Conservation (phyloP, 1,140 invertebrate species). For the Anastrepha obliqua region DNA sequence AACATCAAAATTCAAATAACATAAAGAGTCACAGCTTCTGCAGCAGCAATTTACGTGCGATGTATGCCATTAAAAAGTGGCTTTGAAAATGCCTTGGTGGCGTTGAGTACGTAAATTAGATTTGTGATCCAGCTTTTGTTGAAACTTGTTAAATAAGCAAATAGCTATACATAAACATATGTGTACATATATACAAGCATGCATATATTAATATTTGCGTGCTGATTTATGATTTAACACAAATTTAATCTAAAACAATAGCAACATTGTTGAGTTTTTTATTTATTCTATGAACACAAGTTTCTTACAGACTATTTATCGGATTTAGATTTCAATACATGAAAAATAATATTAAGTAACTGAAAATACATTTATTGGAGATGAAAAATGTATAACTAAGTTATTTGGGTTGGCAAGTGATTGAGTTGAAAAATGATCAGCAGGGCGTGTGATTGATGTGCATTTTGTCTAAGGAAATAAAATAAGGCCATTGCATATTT, state of each 20-base stretch:
- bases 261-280: neutral
- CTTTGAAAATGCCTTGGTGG: constrained; percentile 16
- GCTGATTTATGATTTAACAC: constrained; percentile 3
- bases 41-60: neutral
- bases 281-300: no score
- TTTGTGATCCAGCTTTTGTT: constrained; percentile 2
- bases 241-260: constrained; percentile 27
- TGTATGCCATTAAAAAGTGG: neutral
- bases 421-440: neutral
- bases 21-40: neutral
- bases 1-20: neutral
- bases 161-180: no score
- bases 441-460: neutral
- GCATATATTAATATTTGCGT: neutral
- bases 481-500: no score
- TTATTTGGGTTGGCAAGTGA: neutral
- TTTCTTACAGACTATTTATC: no score
- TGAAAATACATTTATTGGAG: no score
- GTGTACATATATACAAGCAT: neutral
- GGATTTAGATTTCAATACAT: no score
- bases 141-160: no score
- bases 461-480: no score
- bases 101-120: constrained; percentile 25
- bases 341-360: no score
- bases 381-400: neutral